Evolutionary conservation across 1,140 invertebrate species (phyloP), one percentile per base, ranked within the genome.

Genomic region (Pogonomyrmex californicus): DNA sequence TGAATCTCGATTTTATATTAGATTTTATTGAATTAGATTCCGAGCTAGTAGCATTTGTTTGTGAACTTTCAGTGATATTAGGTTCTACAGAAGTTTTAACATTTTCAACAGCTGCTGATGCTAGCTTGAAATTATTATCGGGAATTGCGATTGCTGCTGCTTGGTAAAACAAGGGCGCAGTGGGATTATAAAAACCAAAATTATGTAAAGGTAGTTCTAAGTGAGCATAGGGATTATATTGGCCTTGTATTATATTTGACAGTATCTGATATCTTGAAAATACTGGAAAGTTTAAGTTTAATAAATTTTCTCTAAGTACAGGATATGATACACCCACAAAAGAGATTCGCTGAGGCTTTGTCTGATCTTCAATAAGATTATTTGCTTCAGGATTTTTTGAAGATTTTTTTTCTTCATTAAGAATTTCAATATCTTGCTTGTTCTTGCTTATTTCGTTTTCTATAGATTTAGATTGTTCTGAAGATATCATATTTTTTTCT

Each of bases 141-240:
- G 79, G 10, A 75, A 49, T 23, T 56, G 36, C 41, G 33, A 75
- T 70, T 36, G 79, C 1, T 47, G 79, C 10, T 60, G 41, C 6
- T 62, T 30, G 79, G 30, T 83, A 83, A 83, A 75, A 62, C 62
- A 83, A 1, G 47, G 79, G 68, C 30, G 38, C 17, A 17, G 47
- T 6, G 5, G 79, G 68, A 83, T 83, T 75, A 7, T 83, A 83
- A 23, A 75, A 38, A 30, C 6, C 33, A 62, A 83, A 73, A 75
- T 75, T 73, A 17, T 73, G 41, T 33, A 73, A 60, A 14, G 79
- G 54, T 33, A 83, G 17, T 17, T 49, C 30, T 75, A 73, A 30
- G 10, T 1, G 14, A 56, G 78, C 9, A 10, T 83, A 62, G 6
- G 12, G 41, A 83, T 75, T 49, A n/a, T 71, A 60, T 17, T 56